Percentiles rank a stretch among this genome's conserved stretches.
Conservation (phyloP, 2,888 invertebrate genomes). For the Pseudococcus viburni region DNA sequence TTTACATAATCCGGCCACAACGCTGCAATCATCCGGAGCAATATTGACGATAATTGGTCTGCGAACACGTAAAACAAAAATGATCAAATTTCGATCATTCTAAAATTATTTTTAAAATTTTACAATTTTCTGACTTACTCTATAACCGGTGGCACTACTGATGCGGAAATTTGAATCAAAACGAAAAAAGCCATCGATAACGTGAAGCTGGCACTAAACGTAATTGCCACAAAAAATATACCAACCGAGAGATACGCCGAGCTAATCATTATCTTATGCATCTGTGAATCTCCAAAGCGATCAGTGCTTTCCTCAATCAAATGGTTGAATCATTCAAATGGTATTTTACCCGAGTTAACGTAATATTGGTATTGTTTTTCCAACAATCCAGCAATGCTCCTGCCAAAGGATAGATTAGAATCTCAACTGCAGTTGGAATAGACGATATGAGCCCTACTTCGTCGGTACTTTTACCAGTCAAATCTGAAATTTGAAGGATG, state of each 20-base stretch:
- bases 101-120: too few relatives aligned
- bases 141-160: neutral
- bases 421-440: neutral
- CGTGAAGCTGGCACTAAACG: neutral
- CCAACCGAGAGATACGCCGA: neutral
- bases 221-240: neutral
- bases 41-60: neutral
- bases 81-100: too few relatives aligned
- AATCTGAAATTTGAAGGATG: neutral
- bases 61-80: too few relatives aligned
- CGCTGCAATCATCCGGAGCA: neutral
- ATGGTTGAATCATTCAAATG: too few relatives aligned
- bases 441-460: conserved; percentile 14
- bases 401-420: neutral
- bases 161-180: neutral
- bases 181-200: neutral
- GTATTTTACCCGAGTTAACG: neutral
- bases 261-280: neutral
- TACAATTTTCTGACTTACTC: neutral
- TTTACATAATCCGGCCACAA: neutral
- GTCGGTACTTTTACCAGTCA: neutral
- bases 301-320: neutral
- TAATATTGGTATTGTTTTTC: neutral
- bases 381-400: neutral
- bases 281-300: neutral